phyloP scores from a whole-genome alignment of 2,113 vertebrate genomes.

The Ancistrus triradiatus region DNA sequence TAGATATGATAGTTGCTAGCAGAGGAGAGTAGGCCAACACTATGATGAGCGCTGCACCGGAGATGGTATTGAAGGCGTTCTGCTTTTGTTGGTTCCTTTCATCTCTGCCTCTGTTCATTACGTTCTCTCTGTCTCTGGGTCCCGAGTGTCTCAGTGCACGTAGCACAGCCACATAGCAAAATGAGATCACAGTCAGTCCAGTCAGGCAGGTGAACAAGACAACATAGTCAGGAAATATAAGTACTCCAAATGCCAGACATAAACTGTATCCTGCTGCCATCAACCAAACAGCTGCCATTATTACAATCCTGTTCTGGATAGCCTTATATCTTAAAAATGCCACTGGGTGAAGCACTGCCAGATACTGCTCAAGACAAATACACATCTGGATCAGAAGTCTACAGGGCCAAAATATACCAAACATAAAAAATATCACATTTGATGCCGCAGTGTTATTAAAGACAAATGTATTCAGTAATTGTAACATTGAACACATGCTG shows the following conservation, averaged over 20 bases:
- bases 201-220: background rate
- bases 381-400: slow-evolving; percentile 26
- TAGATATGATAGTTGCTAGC: background rate
- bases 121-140: slow-evolving; percentile 4
- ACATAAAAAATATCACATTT: background rate
- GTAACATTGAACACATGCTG: background rate
- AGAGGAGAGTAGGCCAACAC: background rate
- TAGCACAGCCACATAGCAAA: slow-evolving; percentile 33
- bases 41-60: background rate
- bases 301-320: slow-evolving; percentile 14
- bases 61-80: slow-evolving; percentile 29
- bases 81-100: slow-evolving; percentile 22
- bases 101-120: background rate
- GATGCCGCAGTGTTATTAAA: background rate
- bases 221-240: background rate
- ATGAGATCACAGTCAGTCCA: slow-evolving; percentile 7
- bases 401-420: slow-evolving; percentile 12
- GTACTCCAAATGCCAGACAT: rapidly evolving
- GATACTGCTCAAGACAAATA: slow-evolving; percentile 33
- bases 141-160: slow-evolving; percentile 5
- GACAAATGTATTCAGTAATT: background rate
- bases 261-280: background rate
- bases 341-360: slow-evolving; percentile 35
- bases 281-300: background rate
- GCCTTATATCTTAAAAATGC: slow-evolving; percentile 27